A percentile compares a stretch with the other conserved stretches of the same genome.
Evolutionary conservation across 2,888 invertebrate species (phyloP).

Genomic region (Plusia festucae): DNA sequence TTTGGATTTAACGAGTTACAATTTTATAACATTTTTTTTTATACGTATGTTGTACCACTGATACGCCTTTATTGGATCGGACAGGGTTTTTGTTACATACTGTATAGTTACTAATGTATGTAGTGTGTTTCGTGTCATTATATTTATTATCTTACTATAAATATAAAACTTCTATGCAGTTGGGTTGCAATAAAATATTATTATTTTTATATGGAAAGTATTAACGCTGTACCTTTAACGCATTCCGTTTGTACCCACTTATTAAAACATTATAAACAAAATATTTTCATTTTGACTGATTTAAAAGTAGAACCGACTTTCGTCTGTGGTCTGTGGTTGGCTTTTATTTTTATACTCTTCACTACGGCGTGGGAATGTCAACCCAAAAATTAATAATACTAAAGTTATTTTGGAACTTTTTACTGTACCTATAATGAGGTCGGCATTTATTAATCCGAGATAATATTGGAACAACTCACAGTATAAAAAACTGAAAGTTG

Average conservation of each 20-base stretch:
- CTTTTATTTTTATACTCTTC: conserved; percentile 29
- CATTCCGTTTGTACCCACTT: conserved; percentile 45
- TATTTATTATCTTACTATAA: background rate
- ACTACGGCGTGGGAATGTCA: conserved; percentile 32
- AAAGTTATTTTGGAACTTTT: conserved; percentile 52
- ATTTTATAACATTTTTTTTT: too few relatives aligned
- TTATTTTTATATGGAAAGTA: conserved; percentile 43
- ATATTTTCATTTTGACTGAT: conserved; percentile 43
- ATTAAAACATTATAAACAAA: conserved; percentile 18
- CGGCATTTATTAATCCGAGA: conserved; percentile 1
- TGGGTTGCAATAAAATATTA: conserved; percentile 24
- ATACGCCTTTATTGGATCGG: too few relatives aligned
- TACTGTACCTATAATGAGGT: conserved; percentile 29
- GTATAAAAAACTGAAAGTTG: background rate
- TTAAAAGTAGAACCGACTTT: conserved; percentile 25
- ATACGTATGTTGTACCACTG: too few relatives aligned
- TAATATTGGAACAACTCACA: background rate
- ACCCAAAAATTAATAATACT: conserved; percentile 31
- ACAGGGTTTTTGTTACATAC: too few relatives aligned
- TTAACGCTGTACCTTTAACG: conserved; percentile 33
- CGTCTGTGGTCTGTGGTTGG: conserved; percentile 12
- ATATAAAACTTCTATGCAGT: conserved; percentile 17
- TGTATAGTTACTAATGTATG: background rate
- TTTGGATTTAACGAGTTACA: too few relatives aligned
- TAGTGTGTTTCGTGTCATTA: background rate